Evolutionary conservation across 2,797 vertebrate genomes (phyloP).

Genomic region (Cephalopachus bancanus): DNA sequence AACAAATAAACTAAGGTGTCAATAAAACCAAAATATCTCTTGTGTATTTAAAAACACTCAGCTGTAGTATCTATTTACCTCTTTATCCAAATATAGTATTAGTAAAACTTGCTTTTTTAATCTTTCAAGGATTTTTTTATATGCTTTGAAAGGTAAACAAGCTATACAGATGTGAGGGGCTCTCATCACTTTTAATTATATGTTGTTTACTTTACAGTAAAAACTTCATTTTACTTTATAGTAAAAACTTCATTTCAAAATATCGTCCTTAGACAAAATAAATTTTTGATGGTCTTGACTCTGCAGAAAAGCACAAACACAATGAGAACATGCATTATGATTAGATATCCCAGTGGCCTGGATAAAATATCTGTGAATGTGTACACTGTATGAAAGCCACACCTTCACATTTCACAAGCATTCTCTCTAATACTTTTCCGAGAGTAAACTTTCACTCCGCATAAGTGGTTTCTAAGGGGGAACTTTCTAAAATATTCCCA

Average conservation of each 20-base stretch:
- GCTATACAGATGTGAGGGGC: not conserved
- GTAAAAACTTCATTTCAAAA: constrained; percentile 71
- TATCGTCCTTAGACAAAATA: constrained; percentile 21
- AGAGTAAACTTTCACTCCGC: constrained; percentile 50
- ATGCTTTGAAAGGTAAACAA: constrained; percentile 24
- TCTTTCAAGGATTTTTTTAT: not conserved
- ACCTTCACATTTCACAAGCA: constrained; percentile 5
- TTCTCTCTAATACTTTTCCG: constrained; percentile 40
- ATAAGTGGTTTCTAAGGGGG: constrained; percentile 30
- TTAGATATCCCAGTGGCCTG: constrained; percentile 26
- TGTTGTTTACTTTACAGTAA: constrained; percentile 55
- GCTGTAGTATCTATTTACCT: not conserved
- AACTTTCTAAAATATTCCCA: constrained; percentile 23
- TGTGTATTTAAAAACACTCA: not conserved
- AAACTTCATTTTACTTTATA: constrained; percentile 55
- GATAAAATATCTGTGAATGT: constrained; percentile 34
- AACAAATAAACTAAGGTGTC: constrained; percentile 24
- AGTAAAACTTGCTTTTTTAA: not conserved
- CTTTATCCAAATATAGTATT: not conserved
- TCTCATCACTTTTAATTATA: constrained; percentile 51
- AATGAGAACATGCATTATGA: not conserved
- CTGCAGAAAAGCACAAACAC: constrained; percentile 26
- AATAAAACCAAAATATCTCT: not conserved
- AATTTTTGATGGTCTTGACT: constrained; percentile 53
- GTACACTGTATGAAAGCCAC: not conserved